These are phyloP conservation scores for Streblospio benedicti DNA, from an alignment of 1,140 invertebrate genomes.

Conservation along the genomic window DNA sequence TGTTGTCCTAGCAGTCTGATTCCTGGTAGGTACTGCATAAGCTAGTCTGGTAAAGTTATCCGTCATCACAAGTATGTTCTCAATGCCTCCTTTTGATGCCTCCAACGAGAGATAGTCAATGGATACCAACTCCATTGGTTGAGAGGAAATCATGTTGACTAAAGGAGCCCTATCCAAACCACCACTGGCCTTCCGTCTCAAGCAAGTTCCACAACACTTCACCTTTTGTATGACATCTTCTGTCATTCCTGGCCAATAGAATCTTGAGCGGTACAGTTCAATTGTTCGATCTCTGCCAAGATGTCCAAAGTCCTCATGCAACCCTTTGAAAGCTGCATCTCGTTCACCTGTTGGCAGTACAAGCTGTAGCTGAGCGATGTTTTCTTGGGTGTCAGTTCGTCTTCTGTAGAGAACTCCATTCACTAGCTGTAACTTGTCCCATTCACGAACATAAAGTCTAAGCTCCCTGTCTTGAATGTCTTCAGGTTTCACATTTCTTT, in stretches of 20 bases:
- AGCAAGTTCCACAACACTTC: constrained; percentile 10
- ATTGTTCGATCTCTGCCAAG: constrained; percentile 10
- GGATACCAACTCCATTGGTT: constrained; percentile 8
- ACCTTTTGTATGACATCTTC: too few relatives aligned
- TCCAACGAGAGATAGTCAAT: constrained; percentile 1
- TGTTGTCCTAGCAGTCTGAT: constrained; percentile 16
- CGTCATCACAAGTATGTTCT: constrained; percentile 12
- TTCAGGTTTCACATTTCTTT: too few relatives aligned
- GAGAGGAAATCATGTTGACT: not conserved
- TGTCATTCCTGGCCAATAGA: constrained; percentile 17
- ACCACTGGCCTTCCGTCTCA: constrained; percentile 2
- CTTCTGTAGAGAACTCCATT: constrained; percentile 14
- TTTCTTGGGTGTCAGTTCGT: too few relatives aligned
- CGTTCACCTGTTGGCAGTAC: not conserved
- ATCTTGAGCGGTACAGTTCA: constrained; percentile 5
- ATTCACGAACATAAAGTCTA: constrained; percentile 7
- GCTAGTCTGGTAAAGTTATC: constrained; percentile 18
- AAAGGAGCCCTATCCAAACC: not conserved
- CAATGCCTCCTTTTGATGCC: not conserved
- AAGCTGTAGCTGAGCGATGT: too few relatives aligned
- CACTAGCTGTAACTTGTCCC: constrained; percentile 8
- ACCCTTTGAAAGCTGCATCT: not conserved
- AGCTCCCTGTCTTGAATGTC: too few relatives aligned
- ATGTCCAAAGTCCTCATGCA: constrained; percentile 18
- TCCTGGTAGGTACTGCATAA: constrained; percentile 10